Base-by-base conservation (phyloP, 2,797 vertebrate species). In the Muraenolepis orangiensis region DNA sequence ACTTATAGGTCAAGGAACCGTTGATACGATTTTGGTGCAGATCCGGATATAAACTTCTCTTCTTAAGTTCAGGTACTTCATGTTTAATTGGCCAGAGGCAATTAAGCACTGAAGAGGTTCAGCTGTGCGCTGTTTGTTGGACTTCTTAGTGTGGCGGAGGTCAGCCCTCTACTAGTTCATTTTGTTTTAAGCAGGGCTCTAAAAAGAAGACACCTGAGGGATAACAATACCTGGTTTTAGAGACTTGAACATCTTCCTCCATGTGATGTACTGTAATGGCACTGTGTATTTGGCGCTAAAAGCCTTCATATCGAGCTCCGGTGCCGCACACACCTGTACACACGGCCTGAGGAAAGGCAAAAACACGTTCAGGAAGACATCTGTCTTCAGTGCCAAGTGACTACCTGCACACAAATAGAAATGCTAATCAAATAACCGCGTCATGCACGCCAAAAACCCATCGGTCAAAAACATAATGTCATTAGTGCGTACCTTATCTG, bases 241-340 rank as follows among this genome's bases (percentile, higher is more conserved):
- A 76, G 82, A 90, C 31, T 71, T 91, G 82, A 95, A 93, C 94
- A 96, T 95, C 82, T 79, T 94, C 61, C 93, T 91, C 96, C 95
- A 96, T 78, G 94, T 84, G 74, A 92, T 92, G 89, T 95, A 96
- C 80, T 95, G 95, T 82, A 96, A 80, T 2, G 95, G 95, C 28
- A 91, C 93, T 0, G 90, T 78, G 82, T 80, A 91, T 85, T 92
- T 93, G 86, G 89, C 91, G 78, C 77, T 83, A 85, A 94, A 93
- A 23, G 38, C 72, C 64, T 92, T 84, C 69, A 85, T 57, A 78
- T 93, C 81, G 34, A 95, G 89, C 79, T 87, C 79, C 0, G 89
- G 85, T 38, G 75, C 80, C 12, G 38, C 73, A 67, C 88, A 80
- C 26, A 93, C 77, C 3, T 4, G 88, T 14, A 74, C 40, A 72